Evolutionary conservation across 2,113 vertebrate genomes (phyloP).

Genomic region (Calidris pugnax): DNA sequence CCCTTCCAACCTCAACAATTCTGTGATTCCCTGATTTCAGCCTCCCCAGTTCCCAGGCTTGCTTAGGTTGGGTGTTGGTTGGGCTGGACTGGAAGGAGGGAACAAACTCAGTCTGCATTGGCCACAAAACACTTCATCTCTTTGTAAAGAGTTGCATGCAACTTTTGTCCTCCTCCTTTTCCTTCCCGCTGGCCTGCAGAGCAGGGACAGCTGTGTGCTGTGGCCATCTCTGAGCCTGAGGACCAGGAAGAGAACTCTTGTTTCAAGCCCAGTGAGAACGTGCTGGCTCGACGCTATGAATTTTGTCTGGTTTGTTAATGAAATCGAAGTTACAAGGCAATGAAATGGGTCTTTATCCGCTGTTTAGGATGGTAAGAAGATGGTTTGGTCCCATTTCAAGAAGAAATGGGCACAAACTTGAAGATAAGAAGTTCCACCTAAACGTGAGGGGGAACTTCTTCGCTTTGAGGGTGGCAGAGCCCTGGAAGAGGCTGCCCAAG

Average conservation of each 20-base stretch:
- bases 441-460: too few relatives aligned
- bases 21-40: neutral
- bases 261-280: neutral
- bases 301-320: neutral
- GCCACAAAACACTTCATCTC: neutral
- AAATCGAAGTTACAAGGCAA: neutral
- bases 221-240: neutral
- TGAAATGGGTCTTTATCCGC: neutral
- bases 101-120: fast-evolving
- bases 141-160: neutral
- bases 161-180: neutral
- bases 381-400: too few relatives aligned
- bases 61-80: neutral
- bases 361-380: neutral
- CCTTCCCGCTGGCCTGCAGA: neutral
- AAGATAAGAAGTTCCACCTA: too few relatives aligned
- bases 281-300: fast-evolving
- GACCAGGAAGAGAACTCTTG: neutral
- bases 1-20: too few relatives aligned
- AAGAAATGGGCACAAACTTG: too few relatives aligned
- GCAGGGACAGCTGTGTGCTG: fast-evolving
- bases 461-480: too few relatives aligned
- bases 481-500: too few relatives aligned
- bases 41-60: neutral
- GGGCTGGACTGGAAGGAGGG: neutral